These are phyloP conservation scores for Temnopleurus reevesii DNA, from an alignment of 53 echinoderm and acorn worm genomes.

Conservation along the genomic window DNA sequence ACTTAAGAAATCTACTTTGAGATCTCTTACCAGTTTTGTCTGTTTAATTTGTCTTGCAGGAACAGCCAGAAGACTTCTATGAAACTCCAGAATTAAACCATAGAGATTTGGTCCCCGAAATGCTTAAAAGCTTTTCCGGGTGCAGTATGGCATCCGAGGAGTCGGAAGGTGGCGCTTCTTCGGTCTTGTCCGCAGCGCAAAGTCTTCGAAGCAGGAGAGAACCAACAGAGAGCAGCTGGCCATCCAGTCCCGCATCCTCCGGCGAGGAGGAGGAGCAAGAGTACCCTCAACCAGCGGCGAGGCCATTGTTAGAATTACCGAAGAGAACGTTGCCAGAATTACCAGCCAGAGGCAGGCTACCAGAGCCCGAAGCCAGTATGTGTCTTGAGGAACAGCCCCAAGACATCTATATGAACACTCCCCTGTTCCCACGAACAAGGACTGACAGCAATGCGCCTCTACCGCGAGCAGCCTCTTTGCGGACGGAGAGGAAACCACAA, in stretches of 20 bases:
- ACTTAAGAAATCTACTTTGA: no score
- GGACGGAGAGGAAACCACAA: background rate
- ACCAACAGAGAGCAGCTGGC: slow-evolving; percentile 15
- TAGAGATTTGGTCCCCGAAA: background rate
- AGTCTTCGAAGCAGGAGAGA: background rate
- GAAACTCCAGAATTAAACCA: background rate
- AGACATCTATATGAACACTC: background rate
- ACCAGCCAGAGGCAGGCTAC: background rate
- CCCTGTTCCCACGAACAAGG: background rate
- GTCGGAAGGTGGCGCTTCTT: background rate
- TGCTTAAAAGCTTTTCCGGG: background rate
- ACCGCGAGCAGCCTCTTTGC: background rate
- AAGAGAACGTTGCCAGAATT: background rate
- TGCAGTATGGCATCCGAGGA: background rate
- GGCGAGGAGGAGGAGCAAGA: background rate
- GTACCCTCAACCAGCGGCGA: background rate
- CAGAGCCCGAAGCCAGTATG: slow-evolving; percentile 6
- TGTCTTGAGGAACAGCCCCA: background rate
- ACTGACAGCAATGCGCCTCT: background rate
- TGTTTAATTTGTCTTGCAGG: background rate
- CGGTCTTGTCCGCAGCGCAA: background rate
- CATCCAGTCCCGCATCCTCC: background rate
- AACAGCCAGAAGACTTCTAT: background rate
- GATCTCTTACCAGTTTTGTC: no score
- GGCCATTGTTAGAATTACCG: background rate